Base-by-base conservation (phyloP, 2,113 vertebrate genomes). In the Dipodomys stephensi region DNA sequence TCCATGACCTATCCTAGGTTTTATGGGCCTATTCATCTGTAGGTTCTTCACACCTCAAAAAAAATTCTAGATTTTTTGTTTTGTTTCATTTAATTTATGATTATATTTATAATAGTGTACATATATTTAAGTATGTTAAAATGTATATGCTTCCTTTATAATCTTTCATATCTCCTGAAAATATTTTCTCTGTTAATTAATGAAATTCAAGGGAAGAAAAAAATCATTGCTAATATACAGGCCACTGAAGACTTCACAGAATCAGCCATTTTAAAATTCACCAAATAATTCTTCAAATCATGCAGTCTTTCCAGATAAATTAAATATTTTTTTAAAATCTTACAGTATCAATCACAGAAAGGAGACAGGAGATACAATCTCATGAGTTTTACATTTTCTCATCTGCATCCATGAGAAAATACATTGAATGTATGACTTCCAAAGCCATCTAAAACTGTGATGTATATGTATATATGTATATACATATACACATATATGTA, bases 131-230 rank as follows among this genome's bases (percentile, higher is more conserved):
- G 32, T 81, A 69, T 69, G 7, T 80, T 92, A 46, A 83, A 35
- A 35, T 77, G 76, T 68, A n/a, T 28, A 77, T 69, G 12, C 5
- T 89, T 64, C n/a, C 64, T 23, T 81, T 18, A 89, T 3, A 79
- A 91, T 39, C 13, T 89, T 94, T 85, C 32, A 83, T 71, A 13
- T 86, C 35, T 39, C 49, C 27, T 15, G 77, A 90, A 94, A 88
- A 83, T 71, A 28, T 91, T 80, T 80, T 64, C 4, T 46, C 0
- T 77, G 10, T 91, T 87, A 79, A 83, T 67, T 85, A 90, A 91
- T 65, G n/a, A 88, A 72, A 68, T 90, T 86, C 10, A 87, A 22
- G 28, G 28, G 16, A 93, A 92, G 15, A 83, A 69, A 6, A 35
- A 90, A 92, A 80, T 68, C 12, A 80, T 12, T 90, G 92, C n/a